phyloP scores from a whole-genome alignment of 2,797 vertebrate genomes.

The Coregonus ussuriensis region DNA sequence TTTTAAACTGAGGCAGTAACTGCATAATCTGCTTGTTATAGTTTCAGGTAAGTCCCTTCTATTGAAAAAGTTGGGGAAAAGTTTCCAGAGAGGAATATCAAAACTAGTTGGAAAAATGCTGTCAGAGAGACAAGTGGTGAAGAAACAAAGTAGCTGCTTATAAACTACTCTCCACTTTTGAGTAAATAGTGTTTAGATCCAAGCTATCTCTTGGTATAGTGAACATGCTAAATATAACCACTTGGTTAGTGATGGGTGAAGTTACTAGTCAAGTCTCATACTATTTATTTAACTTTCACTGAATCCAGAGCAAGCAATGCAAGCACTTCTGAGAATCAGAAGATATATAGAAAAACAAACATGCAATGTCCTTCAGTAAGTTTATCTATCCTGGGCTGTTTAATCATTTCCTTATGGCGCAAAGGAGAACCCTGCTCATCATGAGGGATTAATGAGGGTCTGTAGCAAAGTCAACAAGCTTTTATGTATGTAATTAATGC shows the following conservation, averaged over 20 bases:
- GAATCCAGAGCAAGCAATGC: not conserved
- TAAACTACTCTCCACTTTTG: not conserved
- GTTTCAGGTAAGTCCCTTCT: not conserved
- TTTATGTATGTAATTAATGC: not conserved
- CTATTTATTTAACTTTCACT: not conserved
- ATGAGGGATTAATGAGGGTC: not conserved
- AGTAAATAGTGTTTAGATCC: not conserved
- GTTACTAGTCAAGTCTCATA: not conserved
- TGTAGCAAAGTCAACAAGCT: not conserved
- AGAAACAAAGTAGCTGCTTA: not conserved
- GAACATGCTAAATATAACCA: not conserved
- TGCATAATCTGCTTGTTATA: not conserved
- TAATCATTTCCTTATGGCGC: not conserved
- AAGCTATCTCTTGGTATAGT: not conserved
- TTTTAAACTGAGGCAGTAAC: too few relatives aligned
- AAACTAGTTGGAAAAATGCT: not conserved
- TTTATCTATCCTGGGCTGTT: not conserved
- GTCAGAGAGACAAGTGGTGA: not conserved
- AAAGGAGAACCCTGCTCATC: not conserved
- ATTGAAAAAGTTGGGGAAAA: not conserved
- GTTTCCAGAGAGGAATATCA: not conserved
- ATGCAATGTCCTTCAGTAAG: not conserved
- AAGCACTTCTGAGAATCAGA: not conserved
- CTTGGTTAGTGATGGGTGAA: not conserved
- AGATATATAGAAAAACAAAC: not conserved